These are phyloP conservation scores for Litoditis marina DNA, from an alignment of 2,888 invertebrate species.

Conservation along the genomic window DNA sequence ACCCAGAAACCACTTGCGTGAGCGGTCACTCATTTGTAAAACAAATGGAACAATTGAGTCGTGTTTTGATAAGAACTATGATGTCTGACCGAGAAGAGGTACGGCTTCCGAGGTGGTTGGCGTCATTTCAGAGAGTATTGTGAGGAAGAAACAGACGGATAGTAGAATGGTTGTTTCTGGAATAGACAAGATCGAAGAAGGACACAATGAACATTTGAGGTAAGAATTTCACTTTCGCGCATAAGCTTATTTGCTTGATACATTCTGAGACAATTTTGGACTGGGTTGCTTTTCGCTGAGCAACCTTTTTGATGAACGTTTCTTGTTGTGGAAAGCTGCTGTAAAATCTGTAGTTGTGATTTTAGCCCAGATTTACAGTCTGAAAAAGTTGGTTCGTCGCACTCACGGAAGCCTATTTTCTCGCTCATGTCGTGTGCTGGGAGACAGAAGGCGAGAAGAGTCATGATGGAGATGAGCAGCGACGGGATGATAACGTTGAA, in stretches of 20 bases:
- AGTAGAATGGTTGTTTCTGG: slow-evolving; percentile 65
- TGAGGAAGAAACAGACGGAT: slow-evolving; percentile 94
- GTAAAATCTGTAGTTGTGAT: too few relatives aligned
- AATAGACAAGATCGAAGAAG: slow-evolving; percentile 14
- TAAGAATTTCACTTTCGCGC: too few relatives aligned
- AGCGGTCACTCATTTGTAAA: too few relatives aligned
- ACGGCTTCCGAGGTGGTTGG: slow-evolving; percentile 81
- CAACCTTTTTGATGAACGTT: too few relatives aligned
- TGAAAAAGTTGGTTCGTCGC: not conserved
- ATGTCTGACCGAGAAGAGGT: slow-evolving; percentile 37
- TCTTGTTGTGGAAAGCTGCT: too few relatives aligned
- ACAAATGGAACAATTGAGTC: too few relatives aligned
- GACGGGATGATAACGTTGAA: slow-evolving; percentile 53
- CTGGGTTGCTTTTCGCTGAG: too few relatives aligned
- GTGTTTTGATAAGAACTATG: too few relatives aligned
- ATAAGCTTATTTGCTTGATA: too few relatives aligned
- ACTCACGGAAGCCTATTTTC: slow-evolving; percentile 53
- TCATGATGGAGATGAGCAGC: slow-evolving; percentile 58
- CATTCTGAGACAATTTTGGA: too few relatives aligned
- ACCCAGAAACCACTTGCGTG: too few relatives aligned
- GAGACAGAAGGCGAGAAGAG: slow-evolving; percentile 51
- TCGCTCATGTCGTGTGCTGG: slow-evolving; percentile 55
- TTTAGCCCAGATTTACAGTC: too few relatives aligned
- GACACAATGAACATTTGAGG: not conserved
- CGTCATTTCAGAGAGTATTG: slow-evolving; percentile 94